These are phyloP conservation scores for Drosophila cardini DNA, from an alignment of 1,140 invertebrate genomes.

Conservation along the genomic window DNA sequence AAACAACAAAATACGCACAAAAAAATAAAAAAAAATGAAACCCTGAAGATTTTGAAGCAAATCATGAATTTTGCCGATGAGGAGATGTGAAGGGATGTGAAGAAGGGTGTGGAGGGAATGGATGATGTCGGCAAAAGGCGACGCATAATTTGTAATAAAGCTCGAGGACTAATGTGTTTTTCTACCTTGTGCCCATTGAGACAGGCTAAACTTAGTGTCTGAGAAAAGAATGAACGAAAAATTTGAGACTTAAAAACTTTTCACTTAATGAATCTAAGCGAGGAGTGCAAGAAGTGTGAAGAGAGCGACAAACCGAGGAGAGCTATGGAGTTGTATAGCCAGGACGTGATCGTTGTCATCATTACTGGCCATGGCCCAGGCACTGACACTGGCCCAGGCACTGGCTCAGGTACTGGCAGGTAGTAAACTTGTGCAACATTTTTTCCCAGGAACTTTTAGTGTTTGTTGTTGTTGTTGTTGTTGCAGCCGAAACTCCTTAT, in stretches of 20 bases:
- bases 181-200: constrained; percentile 41
- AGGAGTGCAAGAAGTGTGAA: constrained; percentile 10
- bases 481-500: constrained; percentile 64
- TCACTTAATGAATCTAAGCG: constrained; percentile 83
- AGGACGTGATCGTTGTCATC: constrained; percentile 53
- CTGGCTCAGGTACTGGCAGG: constrained; percentile 43
- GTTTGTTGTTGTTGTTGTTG: neutral
- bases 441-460: constrained; percentile 78
- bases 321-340: constrained; percentile 8
- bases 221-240: constrained; percentile 71
- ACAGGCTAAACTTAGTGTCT: constrained; percentile 25
- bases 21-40: constrained; percentile 5
- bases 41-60: constrained; percentile 29
- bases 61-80: neutral
- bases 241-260: constrained; percentile 79
- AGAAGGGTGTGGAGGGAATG: constrained; percentile 6
- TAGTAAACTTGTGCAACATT: constrained; percentile 81
- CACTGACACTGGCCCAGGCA: too few relatives aligned
- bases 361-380: constrained; percentile 23
- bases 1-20: constrained; percentile 24
- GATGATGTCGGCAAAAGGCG: constrained; percentile 43
- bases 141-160: constrained; percentile 83
- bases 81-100: neutral
- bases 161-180: constrained; percentile 76
- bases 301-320: neutral